phyloP scores from a whole-genome alignment of 53 echinoderm and acorn worm genomes.

The Apostichopus leukothele region DNA sequence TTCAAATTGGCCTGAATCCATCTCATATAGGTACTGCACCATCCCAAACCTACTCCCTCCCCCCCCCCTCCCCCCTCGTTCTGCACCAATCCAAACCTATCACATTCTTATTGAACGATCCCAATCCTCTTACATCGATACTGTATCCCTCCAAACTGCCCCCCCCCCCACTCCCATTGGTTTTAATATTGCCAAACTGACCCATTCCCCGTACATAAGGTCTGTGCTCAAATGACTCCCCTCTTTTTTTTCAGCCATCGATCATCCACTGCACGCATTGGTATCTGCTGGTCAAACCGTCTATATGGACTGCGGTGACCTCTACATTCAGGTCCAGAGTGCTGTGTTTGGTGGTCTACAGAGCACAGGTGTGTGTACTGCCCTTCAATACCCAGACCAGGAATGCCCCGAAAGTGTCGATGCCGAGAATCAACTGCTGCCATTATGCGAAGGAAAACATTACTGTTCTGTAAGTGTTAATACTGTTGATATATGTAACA shows the following conservation, averaged over 20 bases:
- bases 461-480: constrained; percentile 27
- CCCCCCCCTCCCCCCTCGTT: no score
- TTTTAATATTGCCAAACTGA: no score
- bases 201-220: no score
- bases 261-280: constrained; percentile 36
- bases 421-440: constrained; percentile 18
- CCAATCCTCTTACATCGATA: no score
- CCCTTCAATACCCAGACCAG: neutral
- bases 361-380: constrained; percentile 33
- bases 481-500: no score
- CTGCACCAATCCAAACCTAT: no score
- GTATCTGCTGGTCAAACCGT: constrained; percentile 47
- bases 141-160: no score
- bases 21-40: no score
- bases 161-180: no score
- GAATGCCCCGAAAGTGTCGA: constrained; percentile 39
- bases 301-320: constrained; percentile 48
- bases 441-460: constrained; percentile 26
- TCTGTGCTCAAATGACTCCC: neutral
- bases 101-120: no score
- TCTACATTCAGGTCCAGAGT: constrained; percentile 33
- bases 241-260: constrained; percentile 1
- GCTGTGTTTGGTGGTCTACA: constrained; percentile 44
- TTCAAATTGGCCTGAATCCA: no score
- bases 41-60: no score